A percentile compares a stretch with the other conserved stretches of the same genome.
These are phyloP conservation scores for Theropithecus gelada DNA, from an alignment of 2,113 vertebrate species.

Conservation along the genomic window DNA sequence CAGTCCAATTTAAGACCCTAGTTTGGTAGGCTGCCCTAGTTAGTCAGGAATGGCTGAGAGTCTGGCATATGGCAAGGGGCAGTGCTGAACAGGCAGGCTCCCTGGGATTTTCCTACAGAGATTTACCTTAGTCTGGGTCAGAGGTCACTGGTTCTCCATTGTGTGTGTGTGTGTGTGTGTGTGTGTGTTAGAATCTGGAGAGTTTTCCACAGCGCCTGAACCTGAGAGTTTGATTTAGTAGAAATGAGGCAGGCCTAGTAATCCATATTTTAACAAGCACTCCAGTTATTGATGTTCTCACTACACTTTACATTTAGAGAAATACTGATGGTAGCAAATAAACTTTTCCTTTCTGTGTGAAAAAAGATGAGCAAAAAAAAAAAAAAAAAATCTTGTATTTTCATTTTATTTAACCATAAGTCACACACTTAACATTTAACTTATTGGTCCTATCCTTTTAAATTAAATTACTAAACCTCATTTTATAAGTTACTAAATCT, in stretches of 20 bases:
- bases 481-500: not conserved
- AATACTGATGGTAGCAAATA: constrained; percentile 1
- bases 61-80: not conserved
- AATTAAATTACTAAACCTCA: not conserved
- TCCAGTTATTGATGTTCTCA: not conserved
- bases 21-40: not conserved
- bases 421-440: constrained; percentile 27
- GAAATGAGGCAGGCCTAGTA: not conserved
- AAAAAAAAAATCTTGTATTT: not conserved
- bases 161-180: not conserved
- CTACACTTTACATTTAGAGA: not conserved
- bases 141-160: not conserved
- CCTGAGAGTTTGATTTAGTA: not conserved
- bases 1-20: not conserved
- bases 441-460: not conserved
- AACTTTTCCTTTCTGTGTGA: not conserved
- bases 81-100: not conserved
- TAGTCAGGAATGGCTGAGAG: not conserved
- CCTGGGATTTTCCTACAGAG: not conserved
- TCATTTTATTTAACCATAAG: constrained; percentile 58
- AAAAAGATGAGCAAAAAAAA: not conserved
- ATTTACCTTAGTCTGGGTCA: not conserved
- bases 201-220: not conserved
- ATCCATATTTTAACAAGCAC: not conserved
- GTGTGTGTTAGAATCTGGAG: not conserved